A percentile compares a stretch with the other conserved stretches of the same genome.
These are phyloP conservation scores for Cordilura impudica DNA, from an alignment of 2,888 invertebrate species.

Conservation along the genomic window DNA sequence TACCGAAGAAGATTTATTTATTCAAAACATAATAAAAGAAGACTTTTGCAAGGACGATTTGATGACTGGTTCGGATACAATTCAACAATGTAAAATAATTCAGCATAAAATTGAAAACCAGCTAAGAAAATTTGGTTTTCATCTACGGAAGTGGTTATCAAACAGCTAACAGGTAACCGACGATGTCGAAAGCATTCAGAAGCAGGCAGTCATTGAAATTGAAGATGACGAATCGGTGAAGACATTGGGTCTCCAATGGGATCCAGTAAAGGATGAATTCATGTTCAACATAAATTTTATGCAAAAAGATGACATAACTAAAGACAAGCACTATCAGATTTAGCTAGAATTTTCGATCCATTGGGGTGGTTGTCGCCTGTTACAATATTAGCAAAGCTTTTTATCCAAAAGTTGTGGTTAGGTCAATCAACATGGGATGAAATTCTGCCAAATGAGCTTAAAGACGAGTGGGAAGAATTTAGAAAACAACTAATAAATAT, in stretches of 20 bases:
- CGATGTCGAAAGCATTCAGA: constrained; percentile 22
- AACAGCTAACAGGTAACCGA: constrained; percentile 14
- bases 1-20: not conserved
- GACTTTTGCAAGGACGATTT: constrained; percentile 58
- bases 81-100: constrained; percentile 41
- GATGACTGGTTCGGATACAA: constrained; percentile 52
- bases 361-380: constrained; percentile 21
- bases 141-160: constrained; percentile 59
- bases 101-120: constrained; percentile 22
- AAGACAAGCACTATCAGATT: too few relatives aligned
- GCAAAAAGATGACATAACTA: not conserved
- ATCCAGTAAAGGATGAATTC: not conserved
- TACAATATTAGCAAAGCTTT: constrained; percentile 16
- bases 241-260: too few relatives aligned
- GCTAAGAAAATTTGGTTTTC: constrained; percentile 41
- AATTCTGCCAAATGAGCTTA: not conserved
- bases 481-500: not conserved
- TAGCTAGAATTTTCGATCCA: too few relatives aligned
- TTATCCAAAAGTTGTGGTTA: constrained; percentile 23
- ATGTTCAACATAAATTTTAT: not conserved
- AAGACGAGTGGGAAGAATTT: not conserved
- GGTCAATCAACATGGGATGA: constrained; percentile 12
- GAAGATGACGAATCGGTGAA: constrained; percentile 1
- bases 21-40: constrained; percentile 54
- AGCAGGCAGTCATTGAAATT: constrained; percentile 3